Evolutionary conservation across 2,113 vertebrate species (phyloP).

Genomic region (Stomatorhinus ivindoensis): DNA sequence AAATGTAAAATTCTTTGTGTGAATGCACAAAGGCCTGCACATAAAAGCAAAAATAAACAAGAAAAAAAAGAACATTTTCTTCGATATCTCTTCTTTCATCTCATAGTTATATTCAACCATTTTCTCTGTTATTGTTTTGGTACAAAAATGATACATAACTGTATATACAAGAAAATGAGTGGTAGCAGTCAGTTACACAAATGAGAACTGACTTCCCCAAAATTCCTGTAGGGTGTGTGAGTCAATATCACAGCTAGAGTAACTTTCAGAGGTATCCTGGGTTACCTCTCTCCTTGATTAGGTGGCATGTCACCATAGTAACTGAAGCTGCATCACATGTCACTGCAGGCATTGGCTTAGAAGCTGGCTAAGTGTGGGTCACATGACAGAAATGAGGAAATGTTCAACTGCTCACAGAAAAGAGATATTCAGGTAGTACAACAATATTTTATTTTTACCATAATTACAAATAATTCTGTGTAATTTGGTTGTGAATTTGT

Average conservation of each 20-base stretch:
- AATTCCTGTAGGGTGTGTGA: not conserved
- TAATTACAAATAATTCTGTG: not conserved
- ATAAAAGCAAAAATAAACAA: not conserved
- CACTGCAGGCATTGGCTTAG: not conserved
- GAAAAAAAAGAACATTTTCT: not conserved
- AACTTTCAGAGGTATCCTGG: not conserved
- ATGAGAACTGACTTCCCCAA: not conserved
- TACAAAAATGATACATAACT: not conserved
- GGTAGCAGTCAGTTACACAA: not conserved
- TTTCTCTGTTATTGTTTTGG: not conserved
- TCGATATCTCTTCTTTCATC: not conserved
- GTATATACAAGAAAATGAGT: not conserved
- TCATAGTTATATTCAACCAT: not conserved
- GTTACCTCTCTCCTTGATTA: not conserved
- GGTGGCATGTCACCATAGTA: not conserved
- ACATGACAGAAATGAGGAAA: not conserved
- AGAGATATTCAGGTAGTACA: not conserved
- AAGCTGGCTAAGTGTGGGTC: not conserved
- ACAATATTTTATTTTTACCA: not conserved
- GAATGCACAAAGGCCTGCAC: not conserved
- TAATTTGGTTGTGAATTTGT: not conserved
- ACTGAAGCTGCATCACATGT: not conserved
- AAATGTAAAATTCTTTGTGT: not conserved
- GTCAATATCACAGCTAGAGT: not conserved
- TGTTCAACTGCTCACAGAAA: not conserved